A percentile compares a stretch with the other conserved stretches of the same genome.
Conservation (phyloP, 2,113 vertebrate species). For the Seriola rivoliana region DNA sequence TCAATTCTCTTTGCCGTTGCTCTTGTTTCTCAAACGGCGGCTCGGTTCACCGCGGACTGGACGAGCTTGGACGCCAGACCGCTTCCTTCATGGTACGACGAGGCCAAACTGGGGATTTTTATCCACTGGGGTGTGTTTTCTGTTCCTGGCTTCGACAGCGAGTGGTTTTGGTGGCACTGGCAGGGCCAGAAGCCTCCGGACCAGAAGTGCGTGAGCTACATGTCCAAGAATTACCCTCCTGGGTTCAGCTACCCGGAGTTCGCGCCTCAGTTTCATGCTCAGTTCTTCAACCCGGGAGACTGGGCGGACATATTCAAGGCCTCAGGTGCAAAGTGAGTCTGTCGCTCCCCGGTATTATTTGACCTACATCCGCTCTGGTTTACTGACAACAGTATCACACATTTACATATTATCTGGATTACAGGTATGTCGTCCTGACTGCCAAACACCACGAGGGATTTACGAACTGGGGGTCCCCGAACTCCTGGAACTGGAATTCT, state of each 20-base stretch:
- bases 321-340: constrained; percentile 91
- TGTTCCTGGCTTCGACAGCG: constrained; percentile 91
- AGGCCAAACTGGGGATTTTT: constrained; percentile 93
- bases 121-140: constrained; percentile 97
- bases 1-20: fast-evolving
- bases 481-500: constrained; percentile 98
- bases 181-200: constrained; percentile 67
- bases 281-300: constrained; percentile 87
- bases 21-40: neutral
- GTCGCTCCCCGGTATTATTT: neutral
- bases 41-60: constrained; percentile 88
- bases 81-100: constrained; percentile 92
- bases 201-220: constrained; percentile 81
- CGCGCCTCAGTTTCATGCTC: constrained; percentile 85
- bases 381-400: neutral
- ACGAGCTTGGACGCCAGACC: constrained; percentile 90
- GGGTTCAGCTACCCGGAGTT: constrained; percentile 91
- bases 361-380: too few relatives aligned
- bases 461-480: constrained; percentile 91
- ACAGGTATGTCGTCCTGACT: constrained; percentile 95
- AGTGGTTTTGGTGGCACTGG: constrained; percentile 99
- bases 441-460: constrained; percentile 97
- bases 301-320: constrained; percentile 91
- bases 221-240: constrained; percentile 88
- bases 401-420: neutral